Base-by-base conservation (phyloP, 2,888 invertebrate genomes). In the Dermolepida albohirtum region DNA sequence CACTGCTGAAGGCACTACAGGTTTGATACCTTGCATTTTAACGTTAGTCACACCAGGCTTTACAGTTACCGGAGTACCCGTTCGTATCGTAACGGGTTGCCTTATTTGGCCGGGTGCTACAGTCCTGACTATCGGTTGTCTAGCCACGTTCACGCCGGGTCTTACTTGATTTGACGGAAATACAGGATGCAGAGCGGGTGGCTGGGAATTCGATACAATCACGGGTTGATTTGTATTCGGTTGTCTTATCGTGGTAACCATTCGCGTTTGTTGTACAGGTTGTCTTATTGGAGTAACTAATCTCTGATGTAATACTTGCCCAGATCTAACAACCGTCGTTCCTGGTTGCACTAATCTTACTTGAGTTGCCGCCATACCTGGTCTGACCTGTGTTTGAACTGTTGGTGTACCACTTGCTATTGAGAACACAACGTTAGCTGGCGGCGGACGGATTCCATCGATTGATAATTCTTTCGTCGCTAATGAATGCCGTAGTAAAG, bases 361-460 rank as follows among this genome's bases (percentile, higher is more conserved):
- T 81, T 89, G 89, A 54, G 88, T 85, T 63, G 87, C 84, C 66
- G 87, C 85, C 59, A 86, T 83, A 70, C 86, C 84, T 72, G 86
- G 86, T 80, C 86, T 71, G 41, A 75, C 74, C 72, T 79, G 79
- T 8, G 81, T 80, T 70, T 82, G 82, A 7, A 83, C 79, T 7
- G 82, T 81, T 49, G 85, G 80, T n/a, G 84, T 79, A 11, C 71
- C 72, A 50, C 79, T 82, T 67, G 86, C 85, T 74, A 86, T 84
- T 47, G 89, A 86, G 78, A 88, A 88, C 44, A 91, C 89, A 55
- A 91, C 87, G 70, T 89, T 89, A 71, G 91, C 86, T 17, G 94
- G 91, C 12, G 97, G 98, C 8, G 97, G 93, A 80, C 92, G 91
- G 78, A 98, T 96, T 11, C 98, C 98, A 75, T 98, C 97, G 77